A percentile compares a stretch with the other conserved stretches of the same genome.
Evolutionary conservation across 2,888 invertebrate species (phyloP).

Genomic region (Allygus modestus): DNA sequence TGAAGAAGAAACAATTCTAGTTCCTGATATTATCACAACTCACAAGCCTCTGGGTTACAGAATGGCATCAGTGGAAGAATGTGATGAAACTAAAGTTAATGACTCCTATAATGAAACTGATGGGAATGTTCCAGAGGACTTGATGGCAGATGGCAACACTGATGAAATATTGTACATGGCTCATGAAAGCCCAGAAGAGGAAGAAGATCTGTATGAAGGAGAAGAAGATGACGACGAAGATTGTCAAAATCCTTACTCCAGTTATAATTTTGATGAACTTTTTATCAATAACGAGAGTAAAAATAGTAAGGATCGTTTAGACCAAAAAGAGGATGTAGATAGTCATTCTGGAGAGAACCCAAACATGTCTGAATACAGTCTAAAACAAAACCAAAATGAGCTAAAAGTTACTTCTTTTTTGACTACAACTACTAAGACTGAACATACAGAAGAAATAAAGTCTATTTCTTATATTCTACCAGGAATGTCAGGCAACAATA

Average conservation of each 20-base stretch:
- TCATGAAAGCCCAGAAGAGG: slow-evolving; percentile 14
- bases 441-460: not conserved
- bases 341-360: not conserved
- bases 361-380: not conserved
- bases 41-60: slow-evolving; percentile 20
- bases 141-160: not conserved
- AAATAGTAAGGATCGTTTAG: not conserved
- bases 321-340: not conserved
- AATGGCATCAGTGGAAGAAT: slow-evolving; percentile 37
- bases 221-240: slow-evolving; percentile 5
- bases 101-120: not conserved
- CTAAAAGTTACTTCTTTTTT: not conserved
- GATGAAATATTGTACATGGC: not conserved
- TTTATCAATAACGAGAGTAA: slow-evolving; percentile 17
- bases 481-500: not conserved
- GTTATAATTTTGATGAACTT: slow-evolving; percentile 41
- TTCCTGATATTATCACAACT: slow-evolving; percentile 39
- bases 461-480: not conserved
- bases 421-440: not conserved
- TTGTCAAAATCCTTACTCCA: not conserved
- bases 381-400: not conserved
- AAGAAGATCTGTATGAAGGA: slow-evolving; percentile 31
- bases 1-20: slow-evolving; percentile 37
- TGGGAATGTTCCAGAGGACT: not conserved
- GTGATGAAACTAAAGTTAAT: slow-evolving; percentile 44